These are phyloP conservation scores for Pagetopsis macropterus DNA, from an alignment of 2,797 vertebrate genomes.

Conservation along the genomic window DNA sequence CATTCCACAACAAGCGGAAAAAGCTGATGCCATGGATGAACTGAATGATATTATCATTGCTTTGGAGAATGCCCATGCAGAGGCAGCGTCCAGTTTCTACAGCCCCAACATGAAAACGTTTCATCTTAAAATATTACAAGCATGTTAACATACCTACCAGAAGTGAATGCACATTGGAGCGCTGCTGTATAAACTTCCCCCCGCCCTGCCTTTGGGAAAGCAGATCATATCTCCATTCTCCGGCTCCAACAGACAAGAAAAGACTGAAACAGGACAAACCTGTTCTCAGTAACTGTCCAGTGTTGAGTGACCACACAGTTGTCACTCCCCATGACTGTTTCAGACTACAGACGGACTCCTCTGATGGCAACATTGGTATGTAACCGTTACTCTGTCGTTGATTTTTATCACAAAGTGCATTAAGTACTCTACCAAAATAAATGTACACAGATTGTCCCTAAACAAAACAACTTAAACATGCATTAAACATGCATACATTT, in stretches of 20 bases:
- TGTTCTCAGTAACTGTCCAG: slow-evolving; percentile 33
- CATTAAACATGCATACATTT: neutral
- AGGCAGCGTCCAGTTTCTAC: slow-evolving; percentile 45
- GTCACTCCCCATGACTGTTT: slow-evolving; percentile 8
- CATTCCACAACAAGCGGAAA: slow-evolving; percentile 53
- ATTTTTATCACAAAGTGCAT: neutral
- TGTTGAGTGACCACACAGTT: slow-evolving; percentile 18
- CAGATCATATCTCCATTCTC: slow-evolving; percentile 61
- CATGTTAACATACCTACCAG: slow-evolving; percentile 28
- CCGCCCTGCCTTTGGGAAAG: slow-evolving; percentile 47
- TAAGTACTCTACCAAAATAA: neutral
- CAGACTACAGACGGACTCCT: slow-evolving; percentile 4
- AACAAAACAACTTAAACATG: neutral
- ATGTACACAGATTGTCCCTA: neutral
- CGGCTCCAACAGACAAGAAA: slow-evolving; percentile 19
- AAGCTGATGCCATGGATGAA: slow-evolving; percentile 28
- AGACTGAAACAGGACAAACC: slow-evolving; percentile 52
- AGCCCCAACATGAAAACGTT: slow-evolving; percentile 11
- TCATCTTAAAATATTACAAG: slow-evolving; percentile 3
- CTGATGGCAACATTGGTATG: neutral
- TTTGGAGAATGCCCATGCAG: slow-evolving; percentile 20
- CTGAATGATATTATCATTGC: slow-evolving; percentile 46
- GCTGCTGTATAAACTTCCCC: slow-evolving; percentile 23
- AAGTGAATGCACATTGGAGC: slow-evolving; percentile 27
- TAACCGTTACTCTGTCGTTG: neutral